Conservation (phyloP, 2,113 vertebrate species). For the Lasiurus cinereus region DNA sequence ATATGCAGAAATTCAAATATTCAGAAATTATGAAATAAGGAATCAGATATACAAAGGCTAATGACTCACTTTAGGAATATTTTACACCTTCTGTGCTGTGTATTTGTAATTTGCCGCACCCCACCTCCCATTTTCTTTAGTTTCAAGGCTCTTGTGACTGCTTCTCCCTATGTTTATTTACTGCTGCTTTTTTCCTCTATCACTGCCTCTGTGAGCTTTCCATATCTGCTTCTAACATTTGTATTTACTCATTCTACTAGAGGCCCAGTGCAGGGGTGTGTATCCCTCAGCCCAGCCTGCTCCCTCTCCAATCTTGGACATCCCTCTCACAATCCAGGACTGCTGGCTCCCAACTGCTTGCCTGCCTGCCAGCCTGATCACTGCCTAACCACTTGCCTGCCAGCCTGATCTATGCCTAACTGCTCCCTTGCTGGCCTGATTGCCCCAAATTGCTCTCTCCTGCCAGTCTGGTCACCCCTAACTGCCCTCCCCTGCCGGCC, state of each 20-base stretch:
- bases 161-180: neutral
- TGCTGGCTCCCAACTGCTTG: too few species aligned
- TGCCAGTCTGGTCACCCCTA: too few species aligned
- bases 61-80: conserved; percentile 49
- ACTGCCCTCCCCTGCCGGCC: too few species aligned
- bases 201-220: conserved; percentile 37
- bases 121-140: neutral
- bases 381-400: too few species aligned
- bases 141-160: neutral
- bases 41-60: neutral
- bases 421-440: too few species aligned
- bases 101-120: neutral
- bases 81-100: neutral
- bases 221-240: conserved; percentile 15
- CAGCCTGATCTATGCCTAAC: too few species aligned
- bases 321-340: too few species aligned
- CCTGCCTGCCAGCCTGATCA: too few species aligned
- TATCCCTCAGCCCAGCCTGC: too few species aligned
- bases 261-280: too few species aligned
- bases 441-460: too few species aligned
- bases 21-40: conserved; percentile 36
- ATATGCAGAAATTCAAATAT: conserved; percentile 43
- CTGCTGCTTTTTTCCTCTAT: neutral
- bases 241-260: conserved; percentile 42
- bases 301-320: too few species aligned